Base-by-base conservation (phyloP, 2,113 vertebrate genomes). In the Gobius niger region DNA sequence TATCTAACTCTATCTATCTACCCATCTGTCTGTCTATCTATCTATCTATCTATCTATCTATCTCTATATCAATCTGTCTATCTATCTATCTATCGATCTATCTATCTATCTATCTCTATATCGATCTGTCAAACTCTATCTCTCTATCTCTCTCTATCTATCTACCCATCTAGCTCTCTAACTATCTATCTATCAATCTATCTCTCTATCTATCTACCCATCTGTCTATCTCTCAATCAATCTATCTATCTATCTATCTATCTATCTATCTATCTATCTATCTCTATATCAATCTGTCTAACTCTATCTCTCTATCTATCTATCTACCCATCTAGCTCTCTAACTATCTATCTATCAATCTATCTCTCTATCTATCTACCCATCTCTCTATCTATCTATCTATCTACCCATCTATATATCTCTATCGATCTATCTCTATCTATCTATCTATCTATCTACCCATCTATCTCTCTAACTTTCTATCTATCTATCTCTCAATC, bases 401-500 rank as follows among this genome's bases (percentile, higher is more conserved):
- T 49, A 13, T 49, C 47, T 50, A 6, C n/a, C n/a, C n/a, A n/a
- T n/a, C n/a, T n/a, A n/a, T n/a, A n/a, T n/a, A n/a, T n/a, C n/a
- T n/a, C n/a, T n/a, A n/a, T n/a, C n/a, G n/a, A n/a, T n/a, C n/a
- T n/a, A n/a, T n/a, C n/a, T 50, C 47, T 50, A 4, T 49, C 47
- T 12, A 6, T 9, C 51, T 3, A 7, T 9, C 51, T 19, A 8
- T 19, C 83, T 71, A 74, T 50, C 49, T 78, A n/a, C n/a, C 83
- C 79, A 44, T 65, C 75, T 67, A 51, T 71, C 70, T 42, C 73
- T 77, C 73, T 34, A n/a, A n/a, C 24, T 34, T 2, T 34, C 24
- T 34, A 8, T 16, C 49, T 51, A 7, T 51, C 7, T 51, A 14
- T 51, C 50, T n/a, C 15, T 50, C 5, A 6, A 13, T 50, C 7